These are phyloP conservation scores for Thinocorus orbignyianus DNA, from an alignment of 2,113 vertebrate genomes.

Conservation along the genomic window DNA sequence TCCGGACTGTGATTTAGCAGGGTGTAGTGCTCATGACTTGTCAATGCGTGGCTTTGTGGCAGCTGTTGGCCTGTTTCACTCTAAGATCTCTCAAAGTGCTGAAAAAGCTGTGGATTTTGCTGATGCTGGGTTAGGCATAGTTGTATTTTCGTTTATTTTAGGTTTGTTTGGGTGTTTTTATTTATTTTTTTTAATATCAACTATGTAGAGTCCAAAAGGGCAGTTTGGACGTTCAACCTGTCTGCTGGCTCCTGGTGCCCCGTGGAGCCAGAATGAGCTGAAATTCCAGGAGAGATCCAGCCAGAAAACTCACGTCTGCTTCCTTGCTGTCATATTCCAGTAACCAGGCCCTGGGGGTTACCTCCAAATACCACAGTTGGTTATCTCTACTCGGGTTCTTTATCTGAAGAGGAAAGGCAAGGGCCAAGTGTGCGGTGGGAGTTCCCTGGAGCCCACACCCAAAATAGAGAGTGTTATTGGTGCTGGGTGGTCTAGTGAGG, in stretches of 20 bases:
- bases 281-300: not conserved
- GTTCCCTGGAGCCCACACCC: not conserved
- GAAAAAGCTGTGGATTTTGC: not conserved
- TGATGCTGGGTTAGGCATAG: not conserved
- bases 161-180: too few species aligned
- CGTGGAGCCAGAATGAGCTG: not conserved
- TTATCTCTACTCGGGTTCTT: not conserved
- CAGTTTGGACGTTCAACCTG: not conserved
- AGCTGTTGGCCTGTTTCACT: not conserved
- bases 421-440: not conserved
- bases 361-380: not conserved
- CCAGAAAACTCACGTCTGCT: not conserved
- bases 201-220: not conserved
- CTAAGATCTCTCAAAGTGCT: not conserved
- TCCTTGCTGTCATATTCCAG: not conserved
- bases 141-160: not conserved
- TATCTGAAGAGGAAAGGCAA: not conserved
- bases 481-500: slow-evolving; percentile 14
- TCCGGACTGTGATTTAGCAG: not conserved
- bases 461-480: not conserved
- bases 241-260: not conserved
- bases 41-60: not conserved
- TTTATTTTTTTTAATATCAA: not conserved
- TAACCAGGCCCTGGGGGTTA: not conserved
- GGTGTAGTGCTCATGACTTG: fast-evolving